phyloP scores from a whole-genome alignment of 2,797 vertebrate species.

The Melanotaenia boesemani region DNA sequence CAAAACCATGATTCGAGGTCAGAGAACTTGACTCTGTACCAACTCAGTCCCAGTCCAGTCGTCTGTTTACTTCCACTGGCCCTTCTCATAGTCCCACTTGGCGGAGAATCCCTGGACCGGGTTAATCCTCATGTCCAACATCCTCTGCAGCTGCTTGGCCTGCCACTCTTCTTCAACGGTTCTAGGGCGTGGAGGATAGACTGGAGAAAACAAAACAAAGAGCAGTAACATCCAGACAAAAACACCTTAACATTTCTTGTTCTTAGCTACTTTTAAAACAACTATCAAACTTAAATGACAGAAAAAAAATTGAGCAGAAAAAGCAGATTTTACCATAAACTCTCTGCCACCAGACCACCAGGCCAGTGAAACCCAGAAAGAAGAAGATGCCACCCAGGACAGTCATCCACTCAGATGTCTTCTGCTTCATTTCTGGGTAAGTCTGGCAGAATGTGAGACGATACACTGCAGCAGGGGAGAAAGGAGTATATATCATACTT shows the following conservation, averaged over 20 bases:
- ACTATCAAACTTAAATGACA: too few relatives aligned
- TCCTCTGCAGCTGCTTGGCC: slow-evolving; percentile 84
- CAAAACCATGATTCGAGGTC: background rate
- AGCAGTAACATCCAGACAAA: too few relatives aligned
- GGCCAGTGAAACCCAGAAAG: slow-evolving; percentile 86
- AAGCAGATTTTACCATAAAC: slow-evolving; percentile 77
- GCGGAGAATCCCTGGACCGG: slow-evolving; percentile 84
- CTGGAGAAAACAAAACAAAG: slow-evolving; percentile 56
- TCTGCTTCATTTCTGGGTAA: slow-evolving; percentile 86
- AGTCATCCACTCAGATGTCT: slow-evolving; percentile 85
- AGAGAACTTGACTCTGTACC: slow-evolving; percentile 10
- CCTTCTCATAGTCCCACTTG: slow-evolving; percentile 89
- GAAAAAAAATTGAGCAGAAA: too few relatives aligned
- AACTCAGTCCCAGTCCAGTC: background rate
- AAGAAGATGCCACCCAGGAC: slow-evolving; percentile 83
- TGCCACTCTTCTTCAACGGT: slow-evolving; percentile 84
- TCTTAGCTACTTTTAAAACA: too few relatives aligned
- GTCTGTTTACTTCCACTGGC: slow-evolving; percentile 87
- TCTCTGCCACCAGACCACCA: slow-evolving; percentile 87
- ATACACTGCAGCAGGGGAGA: slow-evolving; percentile 81
- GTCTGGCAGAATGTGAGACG: slow-evolving; percentile 83
- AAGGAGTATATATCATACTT: background rate
- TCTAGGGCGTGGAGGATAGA: slow-evolving; percentile 80
- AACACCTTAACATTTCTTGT: too few relatives aligned
- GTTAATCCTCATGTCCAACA: slow-evolving; percentile 87